These are phyloP conservation scores for Perdita meconis DNA, from an alignment of 2,888 invertebrate species.

Conservation along the genomic window DNA sequence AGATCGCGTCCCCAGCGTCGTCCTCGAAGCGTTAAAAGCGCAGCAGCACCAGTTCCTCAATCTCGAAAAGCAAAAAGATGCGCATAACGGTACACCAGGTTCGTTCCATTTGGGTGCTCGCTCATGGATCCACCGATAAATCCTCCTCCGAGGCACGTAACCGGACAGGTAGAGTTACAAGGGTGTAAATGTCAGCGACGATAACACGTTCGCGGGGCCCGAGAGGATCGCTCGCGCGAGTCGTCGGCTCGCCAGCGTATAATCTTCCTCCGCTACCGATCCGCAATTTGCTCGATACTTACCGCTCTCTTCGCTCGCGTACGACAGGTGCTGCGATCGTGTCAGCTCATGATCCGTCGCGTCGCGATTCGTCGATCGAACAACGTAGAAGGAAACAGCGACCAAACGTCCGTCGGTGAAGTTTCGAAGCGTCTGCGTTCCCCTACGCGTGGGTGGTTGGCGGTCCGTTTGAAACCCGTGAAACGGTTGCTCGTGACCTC, in stretches of 20 bases:
- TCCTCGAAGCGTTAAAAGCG: not conserved
- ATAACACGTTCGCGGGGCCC: slow-evolving; percentile 61
- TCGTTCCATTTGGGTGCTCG: slow-evolving; percentile 28
- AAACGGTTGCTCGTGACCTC: slow-evolving; percentile 41
- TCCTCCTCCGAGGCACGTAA: slow-evolving; percentile 47
- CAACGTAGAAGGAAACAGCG: not conserved
- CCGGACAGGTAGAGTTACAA: slow-evolving; percentile 60
- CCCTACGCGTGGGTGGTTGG: not conserved
- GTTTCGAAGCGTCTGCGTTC: not conserved
- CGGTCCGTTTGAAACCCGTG: slow-evolving; percentile 37
- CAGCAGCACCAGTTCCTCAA: not conserved
- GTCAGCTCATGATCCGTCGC: not conserved
- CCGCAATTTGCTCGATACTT: slow-evolving; percentile 62
- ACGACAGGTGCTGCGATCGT: slow-evolving; percentile 21
- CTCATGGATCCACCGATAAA: slow-evolving; percentile 27
- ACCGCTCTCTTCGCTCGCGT: slow-evolving; percentile 7
- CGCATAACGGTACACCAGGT: slow-evolving; percentile 32
- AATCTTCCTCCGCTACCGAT: slow-evolving; percentile 69
- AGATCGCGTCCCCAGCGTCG: not conserved
- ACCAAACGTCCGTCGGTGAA: not conserved
- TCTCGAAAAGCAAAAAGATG: not conserved
- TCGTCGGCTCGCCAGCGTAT: slow-evolving; percentile 62
- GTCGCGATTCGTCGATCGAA: not conserved
- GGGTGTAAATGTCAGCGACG: slow-evolving; percentile 72
- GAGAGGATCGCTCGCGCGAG: slow-evolving; percentile 43